Base-by-base conservation (phyloP, 1,140 invertebrate genomes). In the Coboldia fuscipes region DNA sequence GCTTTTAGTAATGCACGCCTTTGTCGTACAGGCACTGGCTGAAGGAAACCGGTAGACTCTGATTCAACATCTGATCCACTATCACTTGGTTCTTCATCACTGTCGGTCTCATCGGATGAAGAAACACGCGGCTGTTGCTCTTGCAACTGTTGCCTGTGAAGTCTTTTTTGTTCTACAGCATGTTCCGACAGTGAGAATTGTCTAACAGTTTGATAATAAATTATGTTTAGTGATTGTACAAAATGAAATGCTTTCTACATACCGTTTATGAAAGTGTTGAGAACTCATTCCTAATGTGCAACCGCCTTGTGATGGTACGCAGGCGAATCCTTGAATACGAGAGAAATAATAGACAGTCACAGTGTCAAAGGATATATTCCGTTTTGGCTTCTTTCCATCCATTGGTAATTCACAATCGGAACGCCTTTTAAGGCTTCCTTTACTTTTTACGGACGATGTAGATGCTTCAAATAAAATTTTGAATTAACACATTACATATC, bases 291-390 rank as follows among this genome's bases (percentile, higher is more conserved):
- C 92, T 34, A 96, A 62, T 8, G 90, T 96, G 23, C 86, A 92
- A 18, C 90, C 90, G 23, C 90, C 92, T 63, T 89, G 83, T 33
- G 88, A 93, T 34, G 92, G 92, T 33, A 97, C 86, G 65, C 90
- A 96, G 12, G 85, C 85, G 57, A 96, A 96, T n/a, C 92, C 92
- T 65, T 97, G 92, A 28, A 82, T 69, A 48, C 92, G 60, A 0
- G 83, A 81, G 56, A 97, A 97, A 61, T 94, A 94, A 57, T 75
- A 97, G 1, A 97, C 86, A 17, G 84, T 90, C 1, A 96, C 89
- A 42, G 73, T 75, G 43, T 88, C 77, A 56, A 96, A 97, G 32
- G 77, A 73, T 38, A 97, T 83, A 23, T 67, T 68, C 39, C 72
- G 68, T 48, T 78, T 80, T 51, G 68, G 70, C 50, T 74, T 79